Base-by-base conservation (phyloP, 2,888 invertebrate genomes). In the Sussaba pulchella region DNA sequence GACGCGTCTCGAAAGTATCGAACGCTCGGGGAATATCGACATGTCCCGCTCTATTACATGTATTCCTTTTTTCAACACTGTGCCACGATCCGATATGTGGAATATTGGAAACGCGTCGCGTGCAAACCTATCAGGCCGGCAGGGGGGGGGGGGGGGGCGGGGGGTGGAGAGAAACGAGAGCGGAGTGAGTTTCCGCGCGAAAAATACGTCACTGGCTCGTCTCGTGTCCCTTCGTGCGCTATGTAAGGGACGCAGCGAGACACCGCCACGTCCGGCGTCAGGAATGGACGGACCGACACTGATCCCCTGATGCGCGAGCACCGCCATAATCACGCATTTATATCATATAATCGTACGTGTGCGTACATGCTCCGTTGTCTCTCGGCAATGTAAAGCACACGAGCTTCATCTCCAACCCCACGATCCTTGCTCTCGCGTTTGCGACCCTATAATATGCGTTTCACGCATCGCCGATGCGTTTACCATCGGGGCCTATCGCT, bases 281-380 rank as follows among this genome's bases (percentile, higher is more conserved):
- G 88, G 87, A 85, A 89, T 89, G 88, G 88, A 88, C 86, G 87
- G 87, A 85, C 88, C 82, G 86, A 83, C 86, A 90, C 90, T 90
- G 90, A 88, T 88, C 87, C 87, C 85, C 71, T 67, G 86, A 85
- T 85, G 85, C 85, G 83, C 81, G 84, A 83, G 75, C 78, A 83
- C 83, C 83, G 84, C 86, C 86, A 85, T 85, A 85, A 87, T 82
- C 84, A 69, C 82, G 81, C 84, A 82, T 83, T 67, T 79, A 73
- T 79, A 76, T 84, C 71, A 43, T 70, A 69, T 72, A 36, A 73
- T 54, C 59, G 50, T 72, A 63, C 67, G 64, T 17, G 26, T 59
- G 64, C 45, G 72, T 63, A 81, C 66, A 50, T n/a, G n/a, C n/a
- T n/a, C n/a, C n/a, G n/a, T n/a, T n/a, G n/a, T n/a, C n/a, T n/a